Conservation (phyloP, 2,113 vertebrate species). For the Oryzias melastigma region DNA sequence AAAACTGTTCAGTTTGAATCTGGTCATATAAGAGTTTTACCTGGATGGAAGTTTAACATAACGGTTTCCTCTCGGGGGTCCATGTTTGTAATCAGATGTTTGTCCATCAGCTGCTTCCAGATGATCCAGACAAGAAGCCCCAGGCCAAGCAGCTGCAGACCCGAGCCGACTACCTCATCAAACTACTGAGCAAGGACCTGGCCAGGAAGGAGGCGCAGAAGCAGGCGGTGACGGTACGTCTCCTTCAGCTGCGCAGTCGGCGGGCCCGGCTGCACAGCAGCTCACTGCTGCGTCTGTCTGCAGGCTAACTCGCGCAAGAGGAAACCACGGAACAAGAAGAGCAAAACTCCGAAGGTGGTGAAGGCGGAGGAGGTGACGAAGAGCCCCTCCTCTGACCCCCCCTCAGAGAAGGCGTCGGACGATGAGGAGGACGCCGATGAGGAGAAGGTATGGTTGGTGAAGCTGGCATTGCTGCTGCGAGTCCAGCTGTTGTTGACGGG, state of each 20-base stretch:
- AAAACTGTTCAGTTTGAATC: too few species aligned
- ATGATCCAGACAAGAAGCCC: slow-evolving; percentile 98
- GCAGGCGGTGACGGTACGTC: slow-evolving; percentile 86
- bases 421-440: slow-evolving; percentile 83
- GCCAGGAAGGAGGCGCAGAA: slow-evolving; percentile 92
- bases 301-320: slow-evolving; percentile 90
- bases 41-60: too few species aligned
- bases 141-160: slow-evolving; percentile 98
- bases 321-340: slow-evolving; percentile 90
- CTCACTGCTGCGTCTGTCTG: slow-evolving; percentile 16
- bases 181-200: slow-evolving; percentile 94
- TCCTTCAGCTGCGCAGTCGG: neutral
- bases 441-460: slow-evolving; percentile 60
- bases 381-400: slow-evolving; percentile 88
- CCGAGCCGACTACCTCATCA: slow-evolving; percentile 99
- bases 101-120: slow-evolving; percentile 88
- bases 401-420: slow-evolving; percentile 89
- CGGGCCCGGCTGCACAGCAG: neutral
- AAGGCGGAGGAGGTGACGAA: slow-evolving; percentile 89
- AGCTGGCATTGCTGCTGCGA: neutral
- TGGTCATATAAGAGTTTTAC: too few species aligned
- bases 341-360: slow-evolving; percentile 81
- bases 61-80: too few species aligned
- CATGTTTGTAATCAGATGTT: neutral
- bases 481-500: slow-evolving; percentile 23